Base-by-base conservation (phyloP, 1,140 invertebrate genomes). In the Saxidomus purpurata region DNA sequence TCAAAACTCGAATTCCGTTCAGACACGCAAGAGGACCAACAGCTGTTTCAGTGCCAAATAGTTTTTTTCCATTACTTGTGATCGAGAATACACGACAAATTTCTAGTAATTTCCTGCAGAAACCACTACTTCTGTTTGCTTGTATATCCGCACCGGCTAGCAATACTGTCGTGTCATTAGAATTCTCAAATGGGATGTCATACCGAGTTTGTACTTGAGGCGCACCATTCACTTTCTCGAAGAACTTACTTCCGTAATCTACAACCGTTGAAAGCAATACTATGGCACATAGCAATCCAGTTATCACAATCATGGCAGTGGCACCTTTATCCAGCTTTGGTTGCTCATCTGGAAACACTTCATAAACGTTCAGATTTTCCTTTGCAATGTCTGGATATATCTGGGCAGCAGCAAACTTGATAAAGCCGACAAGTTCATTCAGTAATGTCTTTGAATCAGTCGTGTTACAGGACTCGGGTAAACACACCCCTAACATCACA, bases 1-100 rank as follows among this genome's bases (percentile, higher is more conserved):
- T 98, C 55, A 99, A 97, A 0, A 98, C 97, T 6, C 94, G 87
- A 31, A 95, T 90, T 31, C 94, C 93, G 88, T 94, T 91, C 49
- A 92, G 76, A 59, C 84, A 89, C 17, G 89, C 69, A n/a, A 92
- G 55, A 15, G 89, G 85, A 15, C 91, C 86, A 31, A 49, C 38
- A 0, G 91, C 87, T 88, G 91, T 92, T 28, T 47, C 38, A 6
- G 91, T 92, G 9, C 88, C 80, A 63, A 92, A 61, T 2, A 92
- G 67, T 61, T 90, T 90, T 17, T 82, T 90, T n/a, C 87, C 89
- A 77, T 92, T 92, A 28, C 76, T 86, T 8, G 83, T 63, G 0
- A 92, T 19, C 0, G 91, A 92, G 74, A 92, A 91, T 40, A 82
- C 85, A 17, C 76, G 59, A 9, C 89, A 40, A 47, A 84, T 40